Evolutionary conservation across 92 coral and sea anemone genomes (phyloP).

Genomic region (Muricea muricata): DNA sequence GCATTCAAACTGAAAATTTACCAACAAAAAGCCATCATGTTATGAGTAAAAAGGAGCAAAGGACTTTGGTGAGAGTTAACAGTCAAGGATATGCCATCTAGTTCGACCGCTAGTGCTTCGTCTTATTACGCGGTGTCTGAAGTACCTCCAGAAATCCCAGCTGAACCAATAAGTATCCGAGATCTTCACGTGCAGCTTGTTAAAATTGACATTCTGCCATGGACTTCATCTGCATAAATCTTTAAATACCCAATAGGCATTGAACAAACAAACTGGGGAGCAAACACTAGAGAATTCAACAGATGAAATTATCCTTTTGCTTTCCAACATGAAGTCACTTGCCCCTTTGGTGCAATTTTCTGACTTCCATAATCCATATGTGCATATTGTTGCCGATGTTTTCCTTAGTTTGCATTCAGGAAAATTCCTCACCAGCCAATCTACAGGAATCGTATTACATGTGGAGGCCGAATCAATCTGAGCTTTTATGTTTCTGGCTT

Average conservation of each 20-base stretch:
- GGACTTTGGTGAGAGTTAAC: not conserved
- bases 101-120: not conserved
- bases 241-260: constrained; percentile 51
- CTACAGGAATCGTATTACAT: constrained; percentile 52
- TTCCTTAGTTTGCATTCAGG: constrained; percentile 34
- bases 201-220: not conserved
- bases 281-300: constrained; percentile 48
- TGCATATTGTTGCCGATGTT: constrained; percentile 44
- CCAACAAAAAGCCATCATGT: not conserved
- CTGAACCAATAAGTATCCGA: not conserved
- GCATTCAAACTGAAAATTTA: not conserved
- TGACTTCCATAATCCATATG: constrained; percentile 62
- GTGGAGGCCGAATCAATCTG: constrained; percentile 67
- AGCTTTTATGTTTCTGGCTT: constrained; percentile 39
- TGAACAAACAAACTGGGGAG: constrained; percentile 40
- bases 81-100: not conserved
- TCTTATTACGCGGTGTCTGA: not conserved
- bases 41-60: not conserved
- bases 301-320: constrained; percentile 42
- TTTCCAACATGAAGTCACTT: constrained; percentile 55
- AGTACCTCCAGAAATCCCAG: not conserved
- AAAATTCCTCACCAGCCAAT: constrained; percentile 37
- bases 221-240: constrained; percentile 49
- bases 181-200: not conserved
- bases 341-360: constrained; percentile 49